phyloP scores from a whole-genome alignment of 2,113 vertebrate species.

The Notiomystis cincta region DNA sequence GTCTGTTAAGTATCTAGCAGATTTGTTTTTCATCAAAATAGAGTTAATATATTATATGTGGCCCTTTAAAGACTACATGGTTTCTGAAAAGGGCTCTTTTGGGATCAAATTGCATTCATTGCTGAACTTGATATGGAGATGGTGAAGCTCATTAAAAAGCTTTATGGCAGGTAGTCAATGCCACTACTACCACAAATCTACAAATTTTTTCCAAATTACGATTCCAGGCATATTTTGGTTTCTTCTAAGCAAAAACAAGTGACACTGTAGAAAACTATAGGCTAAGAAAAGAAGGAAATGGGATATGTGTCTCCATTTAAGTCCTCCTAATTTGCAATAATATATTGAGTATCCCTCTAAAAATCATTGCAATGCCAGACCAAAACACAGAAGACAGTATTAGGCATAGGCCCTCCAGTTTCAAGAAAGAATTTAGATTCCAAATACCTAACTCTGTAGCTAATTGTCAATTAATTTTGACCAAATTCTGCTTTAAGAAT shows the following conservation, averaged over 20 bases:
- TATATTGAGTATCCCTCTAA: not conserved
- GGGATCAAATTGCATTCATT: not conserved
- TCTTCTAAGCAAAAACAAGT: constrained; percentile 12
- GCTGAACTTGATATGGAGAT: constrained; percentile 40
- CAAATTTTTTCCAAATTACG: not conserved
- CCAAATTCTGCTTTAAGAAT: not conserved
- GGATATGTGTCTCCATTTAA: not conserved
- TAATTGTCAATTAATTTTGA: not conserved
- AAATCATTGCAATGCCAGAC: not conserved
- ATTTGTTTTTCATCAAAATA: constrained; percentile 42
- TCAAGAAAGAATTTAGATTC: not conserved
- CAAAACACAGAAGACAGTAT: not conserved
- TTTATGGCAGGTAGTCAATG: constrained; percentile 30
- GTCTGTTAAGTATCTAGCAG: constrained; percentile 13
- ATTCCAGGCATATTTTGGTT: constrained; percentile 38
- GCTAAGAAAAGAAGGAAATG: not conserved
- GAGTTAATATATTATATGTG: not conserved
- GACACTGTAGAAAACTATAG: not conserved
- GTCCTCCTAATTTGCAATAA: not conserved
- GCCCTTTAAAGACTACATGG: not conserved
- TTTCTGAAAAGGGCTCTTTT: constrained; percentile 35
- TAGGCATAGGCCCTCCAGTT: not conserved
- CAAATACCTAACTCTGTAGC: not conserved
- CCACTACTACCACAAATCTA: constrained; percentile 10
- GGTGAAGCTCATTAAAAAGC: not conserved